Base-by-base conservation (phyloP, 2,797 vertebrate species). In the Acanthiza pusilla region DNA sequence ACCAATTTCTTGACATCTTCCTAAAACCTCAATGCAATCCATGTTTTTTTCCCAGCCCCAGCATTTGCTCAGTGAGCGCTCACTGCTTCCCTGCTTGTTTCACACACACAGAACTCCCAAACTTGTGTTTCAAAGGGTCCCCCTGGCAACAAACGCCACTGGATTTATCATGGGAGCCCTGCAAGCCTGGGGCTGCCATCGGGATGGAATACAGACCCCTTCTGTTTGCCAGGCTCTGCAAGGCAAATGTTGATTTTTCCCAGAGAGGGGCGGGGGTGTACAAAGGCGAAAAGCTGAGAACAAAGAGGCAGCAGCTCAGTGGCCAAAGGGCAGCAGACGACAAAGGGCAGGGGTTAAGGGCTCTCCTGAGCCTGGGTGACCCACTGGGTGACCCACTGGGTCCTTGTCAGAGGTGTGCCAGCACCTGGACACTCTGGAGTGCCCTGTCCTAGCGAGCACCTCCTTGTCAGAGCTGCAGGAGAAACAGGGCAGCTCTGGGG, bases 211-310 rank as follows among this genome's bases (percentile, higher is more conserved):
- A 92, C 96, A 96, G 89, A 94, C 79, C 80, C 75, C 66, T 88
- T 77, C 89, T 95, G 93, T 78, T 91, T 94, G 89, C 93, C 88
- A 89, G 63, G 53, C 89, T 85, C 92, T 43, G 92, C 87, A 92
- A 97, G 88, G 91, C 85, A 97, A 97, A 97, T 95, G 91, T 93
- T 97, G 94, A 95, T 93, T 95, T 96, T 97, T 94, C 93, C 95
- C 96, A 95, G 91, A 82, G 79, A 91, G 61, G 42, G 43, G 36
- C 57, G 80, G 80, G 76, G 74, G 70, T 23, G 30, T 17, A 48
- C 23, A 72, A 73, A 85, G 82, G 54, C 78, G 76, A 61, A n/a
- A 80, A 93, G 48, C 26, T 0, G 13, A 61, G 85, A 91, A 84
- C 83, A 86, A 93, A 95, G 89, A 70, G 55, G 60, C 60, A 60